A percentile compares a stretch with the other conserved stretches of the same genome.
These are phyloP conservation scores for Phacellophora camtschatica DNA, from an alignment of 30 jellyfish, hydroid and myxozoan genomes.

Conservation along the genomic window DNA sequence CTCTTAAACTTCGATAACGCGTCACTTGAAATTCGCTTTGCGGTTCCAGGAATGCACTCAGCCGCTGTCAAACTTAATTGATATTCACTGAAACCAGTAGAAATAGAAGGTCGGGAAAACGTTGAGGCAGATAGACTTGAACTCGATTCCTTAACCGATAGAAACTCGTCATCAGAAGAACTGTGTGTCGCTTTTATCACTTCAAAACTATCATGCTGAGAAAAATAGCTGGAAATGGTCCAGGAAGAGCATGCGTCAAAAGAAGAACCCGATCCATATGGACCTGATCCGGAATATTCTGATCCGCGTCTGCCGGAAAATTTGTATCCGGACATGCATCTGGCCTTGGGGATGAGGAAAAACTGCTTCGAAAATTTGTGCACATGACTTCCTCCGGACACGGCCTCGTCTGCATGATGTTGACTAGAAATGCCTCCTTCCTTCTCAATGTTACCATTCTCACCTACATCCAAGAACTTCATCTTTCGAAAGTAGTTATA, in stretches of 20 bases:
- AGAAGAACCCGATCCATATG: not conserved
- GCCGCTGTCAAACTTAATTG: not conserved
- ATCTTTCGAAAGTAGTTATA: constrained; percentile 4
- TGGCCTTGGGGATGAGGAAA: constrained; percentile 8
- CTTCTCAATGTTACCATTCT: not conserved
- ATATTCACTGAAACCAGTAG: constrained; percentile 5
- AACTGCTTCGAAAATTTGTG: not conserved
- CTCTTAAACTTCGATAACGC: not conserved
- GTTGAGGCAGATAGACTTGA: constrained; percentile 28
- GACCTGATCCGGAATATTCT: not conserved
- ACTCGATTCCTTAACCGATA: constrained; percentile 33
- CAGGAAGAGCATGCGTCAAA: constrained; percentile 38
- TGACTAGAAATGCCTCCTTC: not conserved
- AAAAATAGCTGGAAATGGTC: constrained; percentile 33
- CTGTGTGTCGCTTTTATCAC: constrained; percentile 31
- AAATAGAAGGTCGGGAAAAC: not conserved
- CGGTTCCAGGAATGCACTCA: constrained; percentile 46
- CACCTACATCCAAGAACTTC: not conserved
- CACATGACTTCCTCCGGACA: not conserved
- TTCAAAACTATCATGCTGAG: constrained; percentile 62
- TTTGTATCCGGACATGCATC: not conserved
- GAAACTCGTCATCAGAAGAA: constrained; percentile 53
- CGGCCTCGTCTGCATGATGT: not conserved
- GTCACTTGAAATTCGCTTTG: constrained; percentile 9
- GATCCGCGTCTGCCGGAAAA: not conserved